Evolutionary conservation across 2,888 invertebrate species (phyloP), one percentile per base, ranked within the genome.

Genomic region (Hesperia comma): DNA sequence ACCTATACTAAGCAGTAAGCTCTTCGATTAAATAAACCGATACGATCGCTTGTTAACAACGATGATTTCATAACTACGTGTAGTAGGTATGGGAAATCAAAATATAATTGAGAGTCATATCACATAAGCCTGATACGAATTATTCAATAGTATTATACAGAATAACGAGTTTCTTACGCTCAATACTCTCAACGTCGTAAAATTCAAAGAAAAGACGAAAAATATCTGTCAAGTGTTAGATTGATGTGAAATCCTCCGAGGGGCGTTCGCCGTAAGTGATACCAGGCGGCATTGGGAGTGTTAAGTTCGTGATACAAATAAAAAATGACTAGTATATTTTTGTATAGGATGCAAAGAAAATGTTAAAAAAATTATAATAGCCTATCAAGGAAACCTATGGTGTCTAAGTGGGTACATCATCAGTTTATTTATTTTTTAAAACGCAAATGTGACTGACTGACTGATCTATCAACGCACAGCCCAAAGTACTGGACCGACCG

Each of bases 261-360:
- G 63, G 14, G n/a, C 41, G 26, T 21, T 51, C 21, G 8, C 6
- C 1, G 51, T 56, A 63, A 37, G 41, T 56, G 54, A 63, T 56
- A 63, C 46, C 15, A n/a, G 10, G 33, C 55, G 56, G 33, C 43
- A 5, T 7, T 10, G 63, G 14, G 19, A 55, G 33, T 63, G 32
- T 63, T 55, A 10, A 55, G 46, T 55, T 55, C 61, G 61, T 61
- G 61, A 41, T 26, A n/a, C 6, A 33, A 53, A 61, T 61, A 51
- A 54, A 19, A 49, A 61, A 49, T 61, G 37, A 37, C 37, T 33
- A 8, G 6, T 33, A 12, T 37, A 10, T 37, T 37, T 37, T 12
- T 3, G 37, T 26, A 3, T 37, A 12, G 12, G 10, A 10, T 33
- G 7, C 12, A 12, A 10, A 12, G 37, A 37, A 37, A 26, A 26